Evolutionary conservation across 2,113 vertebrate species (phyloP).

Genomic region (Zosterops borbonicus): DNA sequence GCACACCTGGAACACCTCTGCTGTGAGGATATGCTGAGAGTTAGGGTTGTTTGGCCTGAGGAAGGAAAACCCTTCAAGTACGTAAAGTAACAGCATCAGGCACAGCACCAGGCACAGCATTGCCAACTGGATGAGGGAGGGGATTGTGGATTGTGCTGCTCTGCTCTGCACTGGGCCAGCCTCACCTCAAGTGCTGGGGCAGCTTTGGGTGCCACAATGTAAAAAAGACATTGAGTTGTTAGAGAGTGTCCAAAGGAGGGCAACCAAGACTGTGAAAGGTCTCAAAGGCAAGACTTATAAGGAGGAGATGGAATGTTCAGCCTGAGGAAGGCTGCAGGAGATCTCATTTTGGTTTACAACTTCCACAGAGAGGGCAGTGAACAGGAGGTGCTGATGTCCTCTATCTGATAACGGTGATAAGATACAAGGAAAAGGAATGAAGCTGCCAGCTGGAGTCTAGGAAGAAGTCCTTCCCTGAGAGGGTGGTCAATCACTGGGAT

Average conservation of each 20-base stretch:
- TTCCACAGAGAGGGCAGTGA: neutral
- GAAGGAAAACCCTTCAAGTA: neutral
- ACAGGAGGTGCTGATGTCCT: neutral
- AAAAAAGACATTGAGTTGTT: neutral
- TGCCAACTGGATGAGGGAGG: accelerated
- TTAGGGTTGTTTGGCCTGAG: neutral
- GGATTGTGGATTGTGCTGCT: neutral
- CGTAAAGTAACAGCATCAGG: too few relatives aligned
- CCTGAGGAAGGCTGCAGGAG: neutral
- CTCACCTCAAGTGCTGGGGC: neutral
- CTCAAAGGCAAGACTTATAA: neutral
- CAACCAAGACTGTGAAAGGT: neutral
- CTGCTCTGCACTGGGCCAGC: accelerated
- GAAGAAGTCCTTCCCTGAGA: neutral
- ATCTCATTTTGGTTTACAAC: neutral
- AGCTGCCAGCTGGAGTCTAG: neutral
- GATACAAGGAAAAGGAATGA: neutral
- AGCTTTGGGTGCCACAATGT: neutral
- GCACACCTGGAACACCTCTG: neutral
- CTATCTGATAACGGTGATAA: neutral
- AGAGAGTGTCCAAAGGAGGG: neutral
- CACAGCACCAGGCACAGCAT: neutral
- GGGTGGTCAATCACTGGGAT: accelerated
- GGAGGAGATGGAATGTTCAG: neutral
- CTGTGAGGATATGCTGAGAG: neutral